phyloP scores from a whole-genome alignment of 2,113 vertebrate species.

The Toxostoma redivivum region DNA sequence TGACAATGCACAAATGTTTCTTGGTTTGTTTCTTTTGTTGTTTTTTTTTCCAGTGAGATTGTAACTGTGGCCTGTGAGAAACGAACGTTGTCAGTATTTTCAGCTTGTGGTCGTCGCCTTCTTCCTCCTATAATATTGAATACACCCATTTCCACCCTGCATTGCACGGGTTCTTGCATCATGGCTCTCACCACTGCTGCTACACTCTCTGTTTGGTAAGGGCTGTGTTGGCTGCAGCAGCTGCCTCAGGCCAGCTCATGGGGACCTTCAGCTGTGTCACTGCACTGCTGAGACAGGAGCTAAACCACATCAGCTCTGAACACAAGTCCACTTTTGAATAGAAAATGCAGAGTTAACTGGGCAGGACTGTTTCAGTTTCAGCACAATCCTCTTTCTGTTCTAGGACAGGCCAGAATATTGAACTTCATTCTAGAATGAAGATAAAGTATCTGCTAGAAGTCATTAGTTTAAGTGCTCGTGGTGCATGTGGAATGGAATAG shows the following conservation, averaged over 20 bases:
- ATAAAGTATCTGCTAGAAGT: background rate
- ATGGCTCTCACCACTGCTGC: constrained; percentile 92
- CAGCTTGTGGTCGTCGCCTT: constrained; percentile 88
- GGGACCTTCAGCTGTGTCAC: background rate
- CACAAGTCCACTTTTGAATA: background rate
- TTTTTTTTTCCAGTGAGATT: constrained; percentile 78
- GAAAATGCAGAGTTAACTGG: background rate
- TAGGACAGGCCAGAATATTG: background rate
- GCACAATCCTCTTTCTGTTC: background rate
- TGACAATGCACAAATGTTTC: background rate
- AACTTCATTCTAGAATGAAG: background rate
- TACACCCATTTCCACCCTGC: constrained; percentile 85
- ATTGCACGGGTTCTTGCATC: constrained; percentile 88
- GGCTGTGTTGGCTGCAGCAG: background rate
- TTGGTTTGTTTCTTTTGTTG: background rate
- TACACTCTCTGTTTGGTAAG: constrained; percentile 91
- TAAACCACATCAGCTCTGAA: background rate
- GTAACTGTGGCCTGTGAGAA: constrained; percentile 91
- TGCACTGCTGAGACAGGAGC: background rate
- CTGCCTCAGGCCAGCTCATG: background rate
- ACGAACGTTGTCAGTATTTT: constrained; percentile 90
- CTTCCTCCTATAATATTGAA: constrained; percentile 89
- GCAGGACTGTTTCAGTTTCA: background rate
- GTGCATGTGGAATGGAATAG: background rate
- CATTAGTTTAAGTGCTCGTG: background rate